Evolutionary conservation across 1,140 invertebrate species (phyloP).

Genomic region (Drosophila arawakana): DNA sequence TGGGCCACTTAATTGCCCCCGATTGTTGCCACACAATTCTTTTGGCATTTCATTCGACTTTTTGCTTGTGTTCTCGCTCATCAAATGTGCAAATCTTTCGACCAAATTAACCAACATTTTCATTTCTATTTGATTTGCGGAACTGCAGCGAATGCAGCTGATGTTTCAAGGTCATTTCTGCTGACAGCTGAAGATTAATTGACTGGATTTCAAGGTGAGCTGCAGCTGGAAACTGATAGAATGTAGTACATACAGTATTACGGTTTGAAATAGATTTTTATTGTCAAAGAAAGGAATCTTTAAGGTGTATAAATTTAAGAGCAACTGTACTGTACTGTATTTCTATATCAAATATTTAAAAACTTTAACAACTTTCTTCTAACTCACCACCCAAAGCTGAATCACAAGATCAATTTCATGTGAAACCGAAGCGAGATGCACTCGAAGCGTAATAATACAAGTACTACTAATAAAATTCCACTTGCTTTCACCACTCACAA

Average conservation of each 20-base stretch:
- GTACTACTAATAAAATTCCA: constrained; percentile 45
- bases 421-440: constrained; percentile 3
- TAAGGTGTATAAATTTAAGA: too few species aligned
- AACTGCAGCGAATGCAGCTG: constrained; percentile 8
- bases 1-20: constrained; percentile 56
- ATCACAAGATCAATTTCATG: constrained; percentile 5
- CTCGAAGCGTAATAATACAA: constrained; percentile 12
- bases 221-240: not conserved
- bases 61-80: not conserved
- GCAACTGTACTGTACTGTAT: too few species aligned
- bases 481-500: constrained; percentile 47
- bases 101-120: constrained; percentile 33
- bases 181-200: not conserved
- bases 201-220: not conserved
- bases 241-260: too few species aligned
- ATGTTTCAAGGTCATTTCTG: constrained; percentile 6
- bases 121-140: constrained; percentile 32
- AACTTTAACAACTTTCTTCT: too few species aligned
- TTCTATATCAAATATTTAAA: too few species aligned
- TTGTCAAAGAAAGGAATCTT: too few species aligned
- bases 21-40: constrained; percentile 53
- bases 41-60: constrained; percentile 5
- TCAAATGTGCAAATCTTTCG: constrained; percentile 41
- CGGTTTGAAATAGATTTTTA: too few species aligned
- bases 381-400: too few species aligned